A percentile compares a stretch with the other conserved stretches of the same genome.
These are phyloP conservation scores for Oncorhynchus gorbuscha DNA, from an alignment of 2,113 vertebrate genomes.

Conservation along the genomic window DNA sequence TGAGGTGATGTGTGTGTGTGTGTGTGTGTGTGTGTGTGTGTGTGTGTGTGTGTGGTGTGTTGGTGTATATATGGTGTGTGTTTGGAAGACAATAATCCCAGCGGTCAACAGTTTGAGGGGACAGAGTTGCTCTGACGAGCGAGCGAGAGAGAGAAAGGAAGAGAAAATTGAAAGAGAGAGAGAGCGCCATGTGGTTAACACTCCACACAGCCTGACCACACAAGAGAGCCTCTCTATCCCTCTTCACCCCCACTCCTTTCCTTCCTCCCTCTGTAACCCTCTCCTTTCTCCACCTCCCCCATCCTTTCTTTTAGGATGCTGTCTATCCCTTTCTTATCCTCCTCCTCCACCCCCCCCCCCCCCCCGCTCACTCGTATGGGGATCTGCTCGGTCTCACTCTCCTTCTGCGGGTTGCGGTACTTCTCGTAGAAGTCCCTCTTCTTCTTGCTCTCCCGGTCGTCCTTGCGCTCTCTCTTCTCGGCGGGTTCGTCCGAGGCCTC, in stretches of 20 bases:
- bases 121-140: constrained; percentile 43
- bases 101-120: constrained; percentile 66
- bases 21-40: constrained; percentile 57
- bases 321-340: too few species aligned
- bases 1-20: constrained; percentile 45
- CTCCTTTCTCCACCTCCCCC: too few species aligned
- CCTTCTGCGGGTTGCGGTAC: constrained; percentile 95
- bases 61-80: constrained; percentile 53
- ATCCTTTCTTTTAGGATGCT: too few species aligned
- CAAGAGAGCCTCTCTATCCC: constrained; percentile 64
- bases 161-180: constrained; percentile 34
- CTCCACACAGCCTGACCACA: constrained; percentile 72
- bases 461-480: constrained; percentile 92
- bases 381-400: constrained; percentile 87
- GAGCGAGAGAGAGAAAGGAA: constrained; percentile 42
- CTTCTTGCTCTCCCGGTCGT: constrained; percentile 89
- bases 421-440: constrained; percentile 94
- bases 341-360: neutral
- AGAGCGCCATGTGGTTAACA: constrained; percentile 74
- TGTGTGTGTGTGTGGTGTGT: constrained; percentile 40
- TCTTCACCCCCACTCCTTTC: constrained; percentile 47
- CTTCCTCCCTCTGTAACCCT: constrained; percentile 46
- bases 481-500: constrained; percentile 90
- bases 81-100: constrained; percentile 70
- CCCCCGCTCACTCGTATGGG: constrained; percentile 86